Conservation (phyloP, 2,113 vertebrate species). For the Eidolon helvum region DNA sequence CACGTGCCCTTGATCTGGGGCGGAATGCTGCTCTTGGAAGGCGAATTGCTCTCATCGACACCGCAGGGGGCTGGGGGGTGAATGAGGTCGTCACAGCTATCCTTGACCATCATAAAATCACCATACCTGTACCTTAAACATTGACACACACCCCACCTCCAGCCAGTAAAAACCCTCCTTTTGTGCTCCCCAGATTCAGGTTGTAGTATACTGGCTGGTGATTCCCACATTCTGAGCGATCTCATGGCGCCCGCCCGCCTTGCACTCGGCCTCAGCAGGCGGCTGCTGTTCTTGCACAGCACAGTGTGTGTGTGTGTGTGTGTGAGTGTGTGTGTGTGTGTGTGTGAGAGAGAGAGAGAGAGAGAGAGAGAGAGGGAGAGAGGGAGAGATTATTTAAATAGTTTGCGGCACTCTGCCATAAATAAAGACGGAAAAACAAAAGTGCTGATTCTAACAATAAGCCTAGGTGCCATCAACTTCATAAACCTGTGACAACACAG, state of each 20-base stretch:
- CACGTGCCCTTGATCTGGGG: rapidly evolving
- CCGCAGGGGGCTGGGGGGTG: not conserved
- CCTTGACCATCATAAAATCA: too few relatives aligned
- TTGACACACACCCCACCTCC: rapidly evolving
- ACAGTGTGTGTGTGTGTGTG: too few relatives aligned
- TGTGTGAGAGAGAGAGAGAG: too few relatives aligned
- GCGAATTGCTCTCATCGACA: not conserved
- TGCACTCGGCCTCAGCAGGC: not conserved
- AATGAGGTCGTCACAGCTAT: not conserved
- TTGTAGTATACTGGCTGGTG: rapidly evolving
- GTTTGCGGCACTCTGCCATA: not conserved
- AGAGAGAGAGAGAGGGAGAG: too few relatives aligned
- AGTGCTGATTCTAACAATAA: not conserved
- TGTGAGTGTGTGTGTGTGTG: too few relatives aligned
- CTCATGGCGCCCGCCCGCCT: not conserved
- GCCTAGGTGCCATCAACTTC: not conserved
- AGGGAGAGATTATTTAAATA: too few relatives aligned
- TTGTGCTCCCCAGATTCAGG: not conserved
- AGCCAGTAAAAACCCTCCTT: not conserved
- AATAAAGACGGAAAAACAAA: not conserved
- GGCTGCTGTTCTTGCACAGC: not conserved
- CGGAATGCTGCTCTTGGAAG: not conserved
- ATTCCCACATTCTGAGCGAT: not conserved
- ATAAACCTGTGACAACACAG: not conserved
- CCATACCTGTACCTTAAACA: not conserved